Percentiles rank a stretch among this genome's conserved stretches.
Evolutionary conservation across 2,888 invertebrate species (phyloP).

Genomic region (Tenthredo livida): DNA sequence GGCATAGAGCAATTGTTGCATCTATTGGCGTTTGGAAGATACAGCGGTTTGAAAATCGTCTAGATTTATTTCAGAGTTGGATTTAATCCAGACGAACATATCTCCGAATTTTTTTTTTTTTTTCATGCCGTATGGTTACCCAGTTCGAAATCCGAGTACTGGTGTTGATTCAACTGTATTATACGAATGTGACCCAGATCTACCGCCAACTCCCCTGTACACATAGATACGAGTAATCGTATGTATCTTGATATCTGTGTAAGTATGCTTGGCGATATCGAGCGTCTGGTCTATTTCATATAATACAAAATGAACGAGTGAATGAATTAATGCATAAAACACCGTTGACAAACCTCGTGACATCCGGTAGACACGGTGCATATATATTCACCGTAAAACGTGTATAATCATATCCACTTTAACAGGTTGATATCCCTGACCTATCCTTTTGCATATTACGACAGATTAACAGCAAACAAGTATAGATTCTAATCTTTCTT

Average conservation of each 20-base stretch:
- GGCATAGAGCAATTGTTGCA: not conserved
- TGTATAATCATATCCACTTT: conserved; percentile 36
- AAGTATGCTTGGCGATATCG: not conserved
- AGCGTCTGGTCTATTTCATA: conserved; percentile 13
- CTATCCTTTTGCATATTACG: conserved; percentile 2
- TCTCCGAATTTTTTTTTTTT: not conserved
- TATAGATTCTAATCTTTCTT: not conserved
- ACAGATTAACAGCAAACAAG: conserved; percentile 3
- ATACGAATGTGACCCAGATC: conserved; percentile 35
- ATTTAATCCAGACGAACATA: not conserved
- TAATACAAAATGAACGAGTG: not conserved
- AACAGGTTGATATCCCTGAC: conserved; percentile 19
- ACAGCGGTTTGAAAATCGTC: not conserved
- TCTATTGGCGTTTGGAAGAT: not conserved
- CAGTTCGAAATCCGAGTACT: not conserved
- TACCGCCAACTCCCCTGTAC: not conserved
- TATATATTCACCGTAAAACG: not conserved
- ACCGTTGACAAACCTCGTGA: not conserved
- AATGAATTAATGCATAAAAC: conserved; percentile 7
- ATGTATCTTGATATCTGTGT: not conserved
- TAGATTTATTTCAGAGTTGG: not conserved
- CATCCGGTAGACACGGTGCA: conserved; percentile 3
- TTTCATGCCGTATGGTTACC: not conserved
- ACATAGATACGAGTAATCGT: not conserved
- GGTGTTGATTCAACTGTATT: conserved; percentile 30